These are phyloP conservation scores for Drosophila testacea DNA, from an alignment of 2,888 invertebrate species.

Conservation along the genomic window DNA sequence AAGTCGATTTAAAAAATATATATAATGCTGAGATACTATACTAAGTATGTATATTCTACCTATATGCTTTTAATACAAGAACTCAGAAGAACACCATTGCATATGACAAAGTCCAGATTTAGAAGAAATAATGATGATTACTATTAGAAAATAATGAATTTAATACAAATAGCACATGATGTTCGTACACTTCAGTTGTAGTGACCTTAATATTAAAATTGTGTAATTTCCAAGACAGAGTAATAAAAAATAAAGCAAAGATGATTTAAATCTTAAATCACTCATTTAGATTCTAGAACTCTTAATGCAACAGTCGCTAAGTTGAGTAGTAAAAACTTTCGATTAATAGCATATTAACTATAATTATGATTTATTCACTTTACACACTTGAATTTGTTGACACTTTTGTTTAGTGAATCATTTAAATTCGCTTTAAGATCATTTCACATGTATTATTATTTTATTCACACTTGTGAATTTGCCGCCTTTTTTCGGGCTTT, in stretches of 20 bases:
- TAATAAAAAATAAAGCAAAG: neutral
- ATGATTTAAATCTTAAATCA: too few relatives aligned
- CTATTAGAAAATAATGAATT: neutral
- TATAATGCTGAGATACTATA: neutral
- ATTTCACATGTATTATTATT: neutral
- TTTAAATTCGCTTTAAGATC: neutral
- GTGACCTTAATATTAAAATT: neutral
- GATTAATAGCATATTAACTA: conserved; percentile 6
- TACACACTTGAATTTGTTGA: conserved; percentile 27
- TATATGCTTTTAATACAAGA: neutral
- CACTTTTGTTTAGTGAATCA: conserved; percentile 11
- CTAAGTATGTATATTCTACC: too few relatives aligned
- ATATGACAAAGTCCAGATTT: too few relatives aligned
- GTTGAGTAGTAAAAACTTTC: neutral
- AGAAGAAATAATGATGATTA: neutral
- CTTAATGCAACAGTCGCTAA: too few relatives aligned
- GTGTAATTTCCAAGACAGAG: too few relatives aligned
- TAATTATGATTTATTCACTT: conserved; percentile 7
- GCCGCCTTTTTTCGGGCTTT: conserved; percentile 55
- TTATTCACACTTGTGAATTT: conserved; percentile 35
- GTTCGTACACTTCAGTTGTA: neutral
- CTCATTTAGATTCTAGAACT: too few relatives aligned
- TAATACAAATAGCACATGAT: too few relatives aligned
- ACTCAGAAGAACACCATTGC: neutral
- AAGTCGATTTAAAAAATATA: neutral